phyloP scores from a whole-genome alignment of 2,113 vertebrate genomes.

The Lichenostomus cassidix region DNA sequence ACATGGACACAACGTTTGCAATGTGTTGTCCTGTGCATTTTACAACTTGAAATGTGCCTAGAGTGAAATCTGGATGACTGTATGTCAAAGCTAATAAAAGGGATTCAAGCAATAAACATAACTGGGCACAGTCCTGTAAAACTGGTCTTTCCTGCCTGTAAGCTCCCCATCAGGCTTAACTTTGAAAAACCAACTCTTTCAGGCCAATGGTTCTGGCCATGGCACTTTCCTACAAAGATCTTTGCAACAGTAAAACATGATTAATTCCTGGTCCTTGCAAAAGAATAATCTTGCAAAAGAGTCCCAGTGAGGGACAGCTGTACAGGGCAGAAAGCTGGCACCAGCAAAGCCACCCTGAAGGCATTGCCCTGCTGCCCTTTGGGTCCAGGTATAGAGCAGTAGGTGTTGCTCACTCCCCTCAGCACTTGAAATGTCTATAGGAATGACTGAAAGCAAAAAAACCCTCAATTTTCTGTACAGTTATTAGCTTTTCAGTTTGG shows the following conservation, averaged over 20 bases:
- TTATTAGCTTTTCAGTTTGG: slow-evolving; percentile 25
- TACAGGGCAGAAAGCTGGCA: not conserved
- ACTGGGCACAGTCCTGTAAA: not conserved
- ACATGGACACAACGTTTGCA: not conserved
- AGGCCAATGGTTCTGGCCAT: not conserved
- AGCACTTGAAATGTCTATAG: not conserved
- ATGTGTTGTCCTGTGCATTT: not conserved
- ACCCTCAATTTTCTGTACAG: not conserved
- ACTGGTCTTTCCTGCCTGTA: slow-evolving; percentile 38
- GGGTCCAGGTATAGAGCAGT: not conserved
- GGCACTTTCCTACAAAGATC: not conserved
- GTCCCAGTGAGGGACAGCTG: not conserved
- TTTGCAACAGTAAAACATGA: not conserved
- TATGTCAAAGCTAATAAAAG: slow-evolving; percentile 25
- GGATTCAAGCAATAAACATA: not conserved
- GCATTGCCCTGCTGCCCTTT: not conserved
- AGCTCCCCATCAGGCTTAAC: not conserved
- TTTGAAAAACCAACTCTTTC: not conserved
- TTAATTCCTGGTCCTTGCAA: not conserved
- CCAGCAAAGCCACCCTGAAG: not conserved
- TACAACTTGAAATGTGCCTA: not conserved
- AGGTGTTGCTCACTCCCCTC: not conserved
- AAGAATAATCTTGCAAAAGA: not conserved
- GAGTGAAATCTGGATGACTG: slow-evolving; percentile 24
- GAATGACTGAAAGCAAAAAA: not conserved